A percentile compares a stretch with the other conserved stretches of the same genome.
phyloP scores from a whole-genome alignment of 2,113 vertebrate genomes.

The Scomber scombrus region DNA sequence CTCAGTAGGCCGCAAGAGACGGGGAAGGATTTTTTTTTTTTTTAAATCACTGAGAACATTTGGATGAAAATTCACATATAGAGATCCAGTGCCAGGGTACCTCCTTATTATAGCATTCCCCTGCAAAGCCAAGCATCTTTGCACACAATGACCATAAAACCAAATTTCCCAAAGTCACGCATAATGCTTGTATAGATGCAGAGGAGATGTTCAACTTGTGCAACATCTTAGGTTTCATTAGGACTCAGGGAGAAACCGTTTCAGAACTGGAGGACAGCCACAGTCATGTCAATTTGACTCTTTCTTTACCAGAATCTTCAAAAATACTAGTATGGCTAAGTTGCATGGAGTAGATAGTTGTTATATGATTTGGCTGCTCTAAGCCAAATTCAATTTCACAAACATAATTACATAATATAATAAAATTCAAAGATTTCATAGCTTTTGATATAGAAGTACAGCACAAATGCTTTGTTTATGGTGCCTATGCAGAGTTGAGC shows the following conservation, averaged over 20 bases:
- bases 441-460: background rate
- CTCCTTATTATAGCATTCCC: conserved; percentile 23
- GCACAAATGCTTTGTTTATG: background rate
- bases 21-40: conserved; percentile 4
- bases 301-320: background rate
- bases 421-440: conserved; percentile 8
- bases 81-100: conserved; percentile 25
- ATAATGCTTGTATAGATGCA: background rate
- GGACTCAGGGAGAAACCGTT: conserved; percentile 19
- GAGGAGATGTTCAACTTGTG: conserved; percentile 47
- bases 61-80: conserved; percentile 32
- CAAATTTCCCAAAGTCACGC: conserved; percentile 25
- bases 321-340: conserved; percentile 5
- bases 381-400: conserved; percentile 28
- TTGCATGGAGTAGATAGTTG: background rate
- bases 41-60: conserved; percentile 32
- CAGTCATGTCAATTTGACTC: conserved; percentile 2
- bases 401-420: background rate
- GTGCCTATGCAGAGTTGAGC: background rate
- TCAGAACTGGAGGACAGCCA: background rate
- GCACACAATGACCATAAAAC: conserved; percentile 62
- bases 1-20: conserved; percentile 34
- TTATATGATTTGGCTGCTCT: conserved; percentile 28
- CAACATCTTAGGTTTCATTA: conserved; percentile 47
- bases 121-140: conserved; percentile 43